Evolutionary conservation across 2,113 vertebrate genomes (phyloP).

Genomic region (Sceloporus tristichus): DNA sequence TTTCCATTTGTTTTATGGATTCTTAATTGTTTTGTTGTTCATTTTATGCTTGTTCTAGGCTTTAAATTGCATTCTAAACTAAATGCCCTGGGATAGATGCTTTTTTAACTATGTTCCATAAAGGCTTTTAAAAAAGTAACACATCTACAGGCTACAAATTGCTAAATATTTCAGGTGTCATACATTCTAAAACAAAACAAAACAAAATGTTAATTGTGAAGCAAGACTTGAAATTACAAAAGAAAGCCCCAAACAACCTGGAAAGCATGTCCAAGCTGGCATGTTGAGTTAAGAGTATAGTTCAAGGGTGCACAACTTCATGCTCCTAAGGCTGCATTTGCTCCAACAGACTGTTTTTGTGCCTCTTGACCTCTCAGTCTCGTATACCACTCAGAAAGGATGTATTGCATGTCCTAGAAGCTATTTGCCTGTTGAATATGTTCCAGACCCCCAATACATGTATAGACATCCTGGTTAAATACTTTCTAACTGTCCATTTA

Average conservation of each 20-base stretch:
- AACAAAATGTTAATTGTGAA: not conserved
- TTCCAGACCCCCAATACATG: no score
- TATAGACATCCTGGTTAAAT: no score
- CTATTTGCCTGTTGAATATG: no score
- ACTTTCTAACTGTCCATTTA: no score
- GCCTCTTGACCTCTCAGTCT: no score
- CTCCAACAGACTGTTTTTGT: no score
- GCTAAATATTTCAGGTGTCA: not conserved
- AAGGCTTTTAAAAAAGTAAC: not conserved
- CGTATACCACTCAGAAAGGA: no score
- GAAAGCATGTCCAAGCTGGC: not conserved
- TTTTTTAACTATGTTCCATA: not conserved
- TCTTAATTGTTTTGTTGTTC: constrained; percentile 1
- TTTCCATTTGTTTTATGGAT: constrained; percentile 8
- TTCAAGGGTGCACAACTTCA: no score
- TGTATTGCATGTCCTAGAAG: no score
- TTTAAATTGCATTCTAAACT: constrained; percentile 7
- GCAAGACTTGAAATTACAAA: not conserved
- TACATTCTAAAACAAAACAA: not conserved
- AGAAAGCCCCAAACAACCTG: not conserved
- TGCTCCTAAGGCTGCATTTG: no score
- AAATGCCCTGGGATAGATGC: not conserved
- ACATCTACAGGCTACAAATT: not conserved
- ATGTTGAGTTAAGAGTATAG: not conserved
- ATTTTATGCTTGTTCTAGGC: not conserved